Percentiles rank a stretch among this genome's conserved stretches.
Conservation (phyloP, 2,113 vertebrate species). For the Petrocephalus zakoni region DNA sequence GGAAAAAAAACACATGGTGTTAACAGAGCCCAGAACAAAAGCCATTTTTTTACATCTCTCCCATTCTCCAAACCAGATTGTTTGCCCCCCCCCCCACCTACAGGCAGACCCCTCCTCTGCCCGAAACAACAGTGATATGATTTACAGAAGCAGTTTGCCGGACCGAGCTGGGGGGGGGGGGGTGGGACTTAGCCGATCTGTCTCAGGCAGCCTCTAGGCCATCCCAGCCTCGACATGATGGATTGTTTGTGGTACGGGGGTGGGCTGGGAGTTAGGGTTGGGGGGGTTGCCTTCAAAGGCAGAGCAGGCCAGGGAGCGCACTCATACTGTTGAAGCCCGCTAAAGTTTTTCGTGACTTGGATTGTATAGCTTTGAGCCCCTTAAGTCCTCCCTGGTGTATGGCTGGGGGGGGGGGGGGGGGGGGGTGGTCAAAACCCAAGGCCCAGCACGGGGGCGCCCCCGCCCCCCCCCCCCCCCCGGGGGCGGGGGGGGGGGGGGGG, state of each 20-base stretch:
- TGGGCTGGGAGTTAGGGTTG: constrained; percentile 22
- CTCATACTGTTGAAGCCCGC: constrained; percentile 27
- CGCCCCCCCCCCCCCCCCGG: too few species aligned
- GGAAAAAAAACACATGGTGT: constrained; percentile 20
- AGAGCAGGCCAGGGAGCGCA: constrained; percentile 22
- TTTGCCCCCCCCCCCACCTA: neutral
- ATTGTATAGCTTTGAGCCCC: constrained; percentile 5
- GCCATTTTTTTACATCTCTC: constrained; percentile 56
- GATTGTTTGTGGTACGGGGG: constrained; percentile 29
- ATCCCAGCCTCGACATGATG: constrained; percentile 40
- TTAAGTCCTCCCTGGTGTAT: neutral
- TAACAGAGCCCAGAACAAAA: constrained; percentile 58
- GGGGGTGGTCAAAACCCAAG: too few species aligned
- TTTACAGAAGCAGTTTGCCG: constrained; percentile 51
- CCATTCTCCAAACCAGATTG: constrained; percentile 23
- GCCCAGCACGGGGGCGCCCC: too few species aligned
- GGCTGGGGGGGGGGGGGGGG: neutral
- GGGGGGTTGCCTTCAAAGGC: constrained; percentile 45
- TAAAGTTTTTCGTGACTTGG: constrained; percentile 48
- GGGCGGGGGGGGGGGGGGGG: too few species aligned
- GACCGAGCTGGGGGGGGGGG: constrained; percentile 31
- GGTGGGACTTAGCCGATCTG: constrained; percentile 35
- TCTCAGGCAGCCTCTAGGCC: constrained; percentile 12
- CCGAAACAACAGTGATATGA: constrained; percentile 54
- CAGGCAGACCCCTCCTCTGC: constrained; percentile 28